Conservation (phyloP, 2,888 invertebrate species). For the Mantis religiosa region DNA sequence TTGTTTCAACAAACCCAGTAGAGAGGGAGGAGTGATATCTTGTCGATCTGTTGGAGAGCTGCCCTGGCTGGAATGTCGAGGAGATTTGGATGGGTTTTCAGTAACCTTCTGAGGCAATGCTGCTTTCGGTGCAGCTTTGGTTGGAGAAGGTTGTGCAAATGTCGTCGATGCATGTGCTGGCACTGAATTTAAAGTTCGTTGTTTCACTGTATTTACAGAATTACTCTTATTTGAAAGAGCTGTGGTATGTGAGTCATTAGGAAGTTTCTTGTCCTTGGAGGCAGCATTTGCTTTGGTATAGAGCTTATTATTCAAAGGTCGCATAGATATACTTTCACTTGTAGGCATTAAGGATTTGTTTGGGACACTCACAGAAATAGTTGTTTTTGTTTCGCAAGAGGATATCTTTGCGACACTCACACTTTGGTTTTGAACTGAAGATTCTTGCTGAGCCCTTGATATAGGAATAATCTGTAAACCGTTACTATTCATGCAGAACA, state of each 20-base stretch:
- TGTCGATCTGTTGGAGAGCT: not conserved
- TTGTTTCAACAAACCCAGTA: not conserved
- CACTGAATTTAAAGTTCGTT: not conserved
- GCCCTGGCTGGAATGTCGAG: not conserved
- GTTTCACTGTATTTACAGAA: not conserved
- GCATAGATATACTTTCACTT: not conserved
- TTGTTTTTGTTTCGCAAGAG: not conserved
- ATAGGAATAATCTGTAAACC: not conserved
- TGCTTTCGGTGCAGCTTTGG: not conserved
- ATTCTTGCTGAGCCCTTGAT: not conserved
- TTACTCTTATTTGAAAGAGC: not conserved
- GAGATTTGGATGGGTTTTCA: not conserved
- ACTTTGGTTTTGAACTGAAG: not conserved
- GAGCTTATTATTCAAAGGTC: not conserved
- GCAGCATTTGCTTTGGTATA: not conserved
- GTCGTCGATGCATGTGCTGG: not conserved
- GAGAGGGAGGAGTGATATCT: not conserved
- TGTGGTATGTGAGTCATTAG: not conserved
- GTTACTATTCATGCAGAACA: not conserved
- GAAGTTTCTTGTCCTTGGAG: not conserved
- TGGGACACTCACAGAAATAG: not conserved
- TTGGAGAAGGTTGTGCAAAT: not conserved
- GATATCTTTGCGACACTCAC: not conserved
- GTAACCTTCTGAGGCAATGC: not conserved
- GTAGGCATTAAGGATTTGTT: not conserved